These are phyloP conservation scores for Spongia lamella DNA, from an alignment of 37 sponge, comb jelly and placozoan genomes.

Conservation along the genomic window DNA sequence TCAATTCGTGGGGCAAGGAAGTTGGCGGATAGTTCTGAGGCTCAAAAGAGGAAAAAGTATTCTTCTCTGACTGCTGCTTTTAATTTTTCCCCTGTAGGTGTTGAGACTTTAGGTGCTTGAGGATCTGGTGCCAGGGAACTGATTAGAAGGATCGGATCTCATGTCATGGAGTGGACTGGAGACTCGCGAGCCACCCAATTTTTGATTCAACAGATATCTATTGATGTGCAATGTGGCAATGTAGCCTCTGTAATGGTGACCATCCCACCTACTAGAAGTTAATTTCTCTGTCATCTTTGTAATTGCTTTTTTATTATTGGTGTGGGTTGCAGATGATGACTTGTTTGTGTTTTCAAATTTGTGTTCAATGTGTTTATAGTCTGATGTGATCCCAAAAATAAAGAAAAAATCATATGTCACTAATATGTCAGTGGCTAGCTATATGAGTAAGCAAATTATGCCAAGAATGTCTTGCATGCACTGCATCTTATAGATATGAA, in stretches of 20 bases:
- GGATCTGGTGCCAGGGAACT: neutral
- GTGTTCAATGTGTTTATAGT: too few species aligned
- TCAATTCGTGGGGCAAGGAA: neutral
- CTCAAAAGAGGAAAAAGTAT: conserved; percentile 1
- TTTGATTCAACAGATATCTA: neutral
- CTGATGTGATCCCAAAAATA: too few species aligned
- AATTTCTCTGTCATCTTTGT: neutral
- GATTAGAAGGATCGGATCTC: neutral
- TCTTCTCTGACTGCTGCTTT: neutral
- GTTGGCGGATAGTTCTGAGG: neutral
- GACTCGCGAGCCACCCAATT: conserved; percentile 2
- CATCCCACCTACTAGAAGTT: neutral
- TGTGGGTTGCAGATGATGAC: too few species aligned
- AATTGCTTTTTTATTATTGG: neutral
- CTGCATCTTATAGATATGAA: too few species aligned
- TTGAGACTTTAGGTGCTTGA: conserved; percentile 14
- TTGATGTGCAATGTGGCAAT: conserved; percentile 21
- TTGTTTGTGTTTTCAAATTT: too few species aligned
- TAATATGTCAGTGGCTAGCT: too few species aligned
- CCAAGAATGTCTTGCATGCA: too few species aligned
- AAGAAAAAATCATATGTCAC: too few species aligned
- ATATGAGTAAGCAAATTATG: too few species aligned
- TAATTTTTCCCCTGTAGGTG: conserved; percentile 3
- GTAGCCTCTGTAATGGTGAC: neutral
- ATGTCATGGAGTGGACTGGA: neutral